Conservation (phyloP, 2,113 vertebrate species). For the Guaruba guarouba region DNA sequence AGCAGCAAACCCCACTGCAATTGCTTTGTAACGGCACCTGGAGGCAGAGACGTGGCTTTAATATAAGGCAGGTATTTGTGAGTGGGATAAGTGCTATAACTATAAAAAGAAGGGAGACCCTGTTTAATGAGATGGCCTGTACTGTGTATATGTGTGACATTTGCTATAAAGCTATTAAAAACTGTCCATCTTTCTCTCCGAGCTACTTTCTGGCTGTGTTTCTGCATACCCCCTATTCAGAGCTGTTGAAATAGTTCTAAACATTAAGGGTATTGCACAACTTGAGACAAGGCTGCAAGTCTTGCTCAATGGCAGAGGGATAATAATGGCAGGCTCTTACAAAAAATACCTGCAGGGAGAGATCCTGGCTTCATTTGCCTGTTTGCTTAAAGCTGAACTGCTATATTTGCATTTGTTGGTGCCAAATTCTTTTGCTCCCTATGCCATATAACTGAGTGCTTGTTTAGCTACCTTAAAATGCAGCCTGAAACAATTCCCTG, state of each 20-base stretch:
- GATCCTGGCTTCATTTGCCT: not conserved
- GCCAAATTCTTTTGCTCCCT: not conserved
- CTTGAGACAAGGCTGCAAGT: not conserved
- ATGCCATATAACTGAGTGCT: not conserved
- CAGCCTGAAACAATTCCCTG: not conserved
- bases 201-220: not conserved
- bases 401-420: not conserved
- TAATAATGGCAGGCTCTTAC: not conserved
- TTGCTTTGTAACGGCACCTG: not conserved
- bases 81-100: accelerated
- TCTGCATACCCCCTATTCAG: not conserved
- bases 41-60: not conserved
- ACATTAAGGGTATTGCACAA: not conserved
- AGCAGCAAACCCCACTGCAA: not conserved
- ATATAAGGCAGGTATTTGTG: not conserved
- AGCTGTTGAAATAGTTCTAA: not conserved
- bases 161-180: not conserved
- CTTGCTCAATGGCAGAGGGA: not conserved
- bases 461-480: not conserved
- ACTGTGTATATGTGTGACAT: not conserved
- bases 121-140: not conserved
- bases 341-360: not conserved
- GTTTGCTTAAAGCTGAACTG: not conserved
- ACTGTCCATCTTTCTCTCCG: not conserved
- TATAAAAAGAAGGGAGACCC: not conserved